A percentile compares a stretch with the other conserved stretches of the same genome.
These are phyloP conservation scores for Falco punctatus DNA, from an alignment of 2,113 vertebrate species.

Conservation along the genomic window DNA sequence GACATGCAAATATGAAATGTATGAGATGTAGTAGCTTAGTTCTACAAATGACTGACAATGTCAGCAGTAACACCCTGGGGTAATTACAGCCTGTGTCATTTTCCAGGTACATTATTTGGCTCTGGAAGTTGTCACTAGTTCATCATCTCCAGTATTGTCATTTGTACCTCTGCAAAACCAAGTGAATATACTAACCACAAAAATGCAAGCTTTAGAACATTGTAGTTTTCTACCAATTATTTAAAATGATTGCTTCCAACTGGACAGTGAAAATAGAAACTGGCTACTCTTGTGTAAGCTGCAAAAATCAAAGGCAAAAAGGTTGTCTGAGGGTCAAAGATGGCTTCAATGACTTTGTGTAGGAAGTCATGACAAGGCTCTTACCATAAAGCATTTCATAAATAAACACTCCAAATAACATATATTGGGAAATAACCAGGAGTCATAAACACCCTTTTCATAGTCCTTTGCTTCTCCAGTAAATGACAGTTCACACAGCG, in stretches of 20 bases:
- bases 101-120: background rate
- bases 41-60: background rate
- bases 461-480: background rate
- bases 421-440: background rate
- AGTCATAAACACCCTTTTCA: background rate
- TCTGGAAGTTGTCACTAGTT: background rate
- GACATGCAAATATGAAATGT: background rate
- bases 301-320: background rate
- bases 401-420: background rate
- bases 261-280: background rate
- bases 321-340: background rate
- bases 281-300: background rate
- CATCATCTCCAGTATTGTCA: background rate
- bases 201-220: background rate
- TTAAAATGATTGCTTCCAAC: background rate
- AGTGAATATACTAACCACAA: background rate
- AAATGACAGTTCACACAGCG: background rate
- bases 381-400: background rate
- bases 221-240: background rate
- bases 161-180: background rate
- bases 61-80: background rate
- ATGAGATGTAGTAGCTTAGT: background rate
- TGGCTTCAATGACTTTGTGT: background rate
- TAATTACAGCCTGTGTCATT: background rate
- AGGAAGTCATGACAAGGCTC: background rate